Evolutionary conservation across 2,888 invertebrate species (phyloP).

Genomic region (Parascotia fuliginaria): DNA sequence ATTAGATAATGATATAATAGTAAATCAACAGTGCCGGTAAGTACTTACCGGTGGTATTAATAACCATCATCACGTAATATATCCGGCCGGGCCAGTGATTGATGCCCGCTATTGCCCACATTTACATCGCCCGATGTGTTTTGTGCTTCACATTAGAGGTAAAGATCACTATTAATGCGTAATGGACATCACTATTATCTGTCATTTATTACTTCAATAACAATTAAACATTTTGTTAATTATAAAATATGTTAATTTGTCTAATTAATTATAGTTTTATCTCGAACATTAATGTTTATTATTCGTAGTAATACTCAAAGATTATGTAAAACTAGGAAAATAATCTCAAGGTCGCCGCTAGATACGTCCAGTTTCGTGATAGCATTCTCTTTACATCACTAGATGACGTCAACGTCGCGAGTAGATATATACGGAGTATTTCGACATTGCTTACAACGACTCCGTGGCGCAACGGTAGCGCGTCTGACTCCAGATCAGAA

Average conservation of each 20-base stretch:
- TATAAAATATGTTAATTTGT: conserved; percentile 4
- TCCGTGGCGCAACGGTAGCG: conserved; percentile 98
- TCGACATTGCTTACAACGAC: conserved; percentile 65
- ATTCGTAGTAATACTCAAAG: background rate
- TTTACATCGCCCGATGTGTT: too few relatives aligned
- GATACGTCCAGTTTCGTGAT: background rate
- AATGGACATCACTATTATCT: background rate
- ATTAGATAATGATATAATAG: too few relatives aligned
- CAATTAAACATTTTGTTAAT: background rate
- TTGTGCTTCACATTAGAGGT: too few relatives aligned
- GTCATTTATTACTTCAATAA: background rate
- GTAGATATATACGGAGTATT: conserved; percentile 39
- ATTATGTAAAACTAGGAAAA: conserved; percentile 11
- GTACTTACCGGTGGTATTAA: too few relatives aligned
- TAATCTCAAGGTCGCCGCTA: conserved; percentile 18
- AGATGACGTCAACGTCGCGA: conserved; percentile 43
- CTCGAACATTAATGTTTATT: conserved; percentile 7
- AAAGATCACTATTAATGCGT: background rate
- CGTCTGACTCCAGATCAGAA: conserved; percentile 99
- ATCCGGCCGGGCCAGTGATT: too few relatives aligned
- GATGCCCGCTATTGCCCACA: too few relatives aligned
- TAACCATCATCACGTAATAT: too few relatives aligned
- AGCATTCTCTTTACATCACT: conserved; percentile 18
- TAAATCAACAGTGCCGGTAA: too few relatives aligned
- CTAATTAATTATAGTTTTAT: conserved; percentile 5